Base-by-base conservation (phyloP, 2,113 vertebrate genomes). In the Apteryx owenii region DNA sequence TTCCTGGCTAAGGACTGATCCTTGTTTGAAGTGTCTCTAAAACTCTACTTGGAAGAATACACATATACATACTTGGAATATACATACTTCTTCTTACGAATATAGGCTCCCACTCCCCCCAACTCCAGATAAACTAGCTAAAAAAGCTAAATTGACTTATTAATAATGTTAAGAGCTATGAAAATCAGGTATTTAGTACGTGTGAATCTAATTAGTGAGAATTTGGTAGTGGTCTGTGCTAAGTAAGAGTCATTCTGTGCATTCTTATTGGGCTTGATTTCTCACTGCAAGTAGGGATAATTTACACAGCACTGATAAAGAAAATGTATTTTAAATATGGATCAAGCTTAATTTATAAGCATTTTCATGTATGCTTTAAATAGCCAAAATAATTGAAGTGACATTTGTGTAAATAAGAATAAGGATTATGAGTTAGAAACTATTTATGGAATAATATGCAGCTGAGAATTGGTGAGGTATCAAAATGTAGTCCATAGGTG, bases 401-500 rank as follows among this genome's bases (percentile, higher is more conserved):
- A 19, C 11, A n/a, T 89, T 78, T 89, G 5, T 85, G 56, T 72
- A 78, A 89, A 58, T 70, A 89, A 82, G 31, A 82, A 84, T 73
- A 33, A 64, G 4, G 46, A n/a, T 60, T 23, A 84, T 69, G 17
- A 9, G n/a, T 64, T 78, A 58, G 15, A 76, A 77, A 12, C 6
- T 62, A 61, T 85, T 87, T 79, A 80, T 65, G 50, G 29, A 82
- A 71, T 50, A 85, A 73, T 53, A 53, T 9, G 29, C 2, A 58
- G 5, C 12, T 68, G 72, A 88, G 25, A 80, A 4, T 77, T 56
- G n/a, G 11, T 29, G 44, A 89, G 26, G 4, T 64, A 85, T 88
- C 46, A 87, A 4, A 33, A 46, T 11, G 18, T 1, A 46, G 48
- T 51, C 17, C 73, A 3, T 40, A 46, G 22, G 62, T 18, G 3